phyloP scores from a whole-genome alignment of 1,140 invertebrate genomes.

The Choristoneura fumiferana region DNA sequence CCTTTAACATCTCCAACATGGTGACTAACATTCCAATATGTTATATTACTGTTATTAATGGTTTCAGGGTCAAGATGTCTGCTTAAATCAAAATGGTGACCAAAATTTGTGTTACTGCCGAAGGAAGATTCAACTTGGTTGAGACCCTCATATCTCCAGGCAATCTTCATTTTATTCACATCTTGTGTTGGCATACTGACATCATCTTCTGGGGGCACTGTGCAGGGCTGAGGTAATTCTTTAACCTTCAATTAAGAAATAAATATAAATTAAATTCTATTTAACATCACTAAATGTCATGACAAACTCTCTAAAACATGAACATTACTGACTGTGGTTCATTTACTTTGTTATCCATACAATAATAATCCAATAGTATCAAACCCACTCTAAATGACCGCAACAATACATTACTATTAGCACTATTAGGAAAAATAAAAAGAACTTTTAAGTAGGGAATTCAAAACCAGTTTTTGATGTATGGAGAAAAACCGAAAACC shows the following conservation, averaged over 20 bases:
- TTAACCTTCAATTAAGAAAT: constrained; percentile 47
- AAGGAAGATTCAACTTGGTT: constrained; percentile 81
- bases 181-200: constrained; percentile 19
- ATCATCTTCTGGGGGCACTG: constrained; percentile 42
- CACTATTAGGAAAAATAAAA: too few species aligned
- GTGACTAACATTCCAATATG: constrained; percentile 47
- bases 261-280: not conserved
- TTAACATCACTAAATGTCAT: not conserved
- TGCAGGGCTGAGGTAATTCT: constrained; percentile 70
- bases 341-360: too few species aligned
- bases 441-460: too few species aligned
- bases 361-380: too few species aligned
- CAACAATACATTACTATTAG: too few species aligned
- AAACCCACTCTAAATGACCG: too few species aligned
- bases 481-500: too few species aligned
- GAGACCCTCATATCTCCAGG: constrained; percentile 91
- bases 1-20: constrained; percentile 34
- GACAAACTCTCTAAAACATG: too few species aligned
- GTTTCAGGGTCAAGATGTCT: constrained; percentile 82
- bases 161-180: constrained; percentile 87
- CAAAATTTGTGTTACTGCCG: constrained; percentile 78
- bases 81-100: constrained; percentile 89
- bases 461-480: too few species aligned
- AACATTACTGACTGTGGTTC: too few species aligned
- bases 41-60: constrained; percentile 78